These are phyloP conservation scores for Paralichthys olivaceus DNA, from an alignment of 2,113 vertebrate species.

Conservation along the genomic window DNA sequence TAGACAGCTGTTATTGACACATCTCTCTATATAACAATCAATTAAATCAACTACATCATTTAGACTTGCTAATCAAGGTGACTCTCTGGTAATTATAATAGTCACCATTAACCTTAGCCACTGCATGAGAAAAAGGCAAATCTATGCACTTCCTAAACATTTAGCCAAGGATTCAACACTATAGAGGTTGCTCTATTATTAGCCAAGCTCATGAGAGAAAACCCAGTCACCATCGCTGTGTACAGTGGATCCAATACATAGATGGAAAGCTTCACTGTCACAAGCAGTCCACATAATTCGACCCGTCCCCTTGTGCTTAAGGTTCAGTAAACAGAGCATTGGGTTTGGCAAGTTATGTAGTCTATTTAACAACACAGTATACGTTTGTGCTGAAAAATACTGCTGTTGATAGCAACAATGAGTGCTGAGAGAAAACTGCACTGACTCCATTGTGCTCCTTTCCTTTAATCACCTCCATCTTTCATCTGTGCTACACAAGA, in stretches of 20 bases:
- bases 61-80: conserved; percentile 43
- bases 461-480: conserved; percentile 73
- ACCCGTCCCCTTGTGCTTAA: neutral
- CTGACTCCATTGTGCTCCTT: conserved; percentile 53
- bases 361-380: conserved; percentile 28
- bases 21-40: conserved; percentile 61
- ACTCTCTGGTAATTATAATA: conserved; percentile 15
- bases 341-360: conserved; percentile 31
- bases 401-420: conserved; percentile 52
- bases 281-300: neutral
- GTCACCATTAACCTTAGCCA: conserved; percentile 10
- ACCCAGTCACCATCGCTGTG: neutral
- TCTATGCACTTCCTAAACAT: neutral
- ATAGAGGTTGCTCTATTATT: conserved; percentile 21
- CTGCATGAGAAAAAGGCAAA: neutral
- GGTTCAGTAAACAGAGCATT: conserved; percentile 40
- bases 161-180: conserved; percentile 1
- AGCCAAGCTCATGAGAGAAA: conserved; percentile 33
- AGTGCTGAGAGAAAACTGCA: conserved; percentile 48
- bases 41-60: conserved; percentile 58
- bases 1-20: conserved; percentile 54
- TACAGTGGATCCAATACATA: neutral
- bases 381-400: conserved; percentile 34
- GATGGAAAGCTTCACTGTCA: conserved; percentile 23
- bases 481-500: conserved; percentile 54